Evolutionary conservation across 2,113 vertebrate species (phyloP).

Genomic region (Tiliqua scincoides): DNA sequence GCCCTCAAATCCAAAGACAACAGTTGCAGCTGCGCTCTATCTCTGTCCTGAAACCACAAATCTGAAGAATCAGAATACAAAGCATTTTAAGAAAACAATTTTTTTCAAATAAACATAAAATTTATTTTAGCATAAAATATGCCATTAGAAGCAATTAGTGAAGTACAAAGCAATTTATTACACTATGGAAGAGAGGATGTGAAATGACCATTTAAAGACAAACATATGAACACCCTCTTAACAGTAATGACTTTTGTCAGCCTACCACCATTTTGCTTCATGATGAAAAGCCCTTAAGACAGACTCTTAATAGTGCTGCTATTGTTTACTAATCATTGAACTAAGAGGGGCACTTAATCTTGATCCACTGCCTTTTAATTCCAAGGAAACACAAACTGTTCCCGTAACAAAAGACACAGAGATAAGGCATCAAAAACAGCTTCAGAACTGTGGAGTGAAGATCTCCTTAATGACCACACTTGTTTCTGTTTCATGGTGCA

Average conservation of each 20-base stretch:
- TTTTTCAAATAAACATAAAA: not conserved
- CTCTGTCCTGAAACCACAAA: not conserved
- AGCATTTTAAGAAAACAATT: not conserved
- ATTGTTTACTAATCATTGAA: conserved; percentile 48
- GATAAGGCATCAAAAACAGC: not conserved
- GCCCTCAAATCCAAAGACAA: not conserved
- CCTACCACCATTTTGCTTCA: not conserved
- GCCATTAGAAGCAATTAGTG: not conserved
- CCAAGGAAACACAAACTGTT: conserved; percentile 35
- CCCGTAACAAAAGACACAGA: conserved; percentile 13
- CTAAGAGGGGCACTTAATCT: conserved; percentile 42
- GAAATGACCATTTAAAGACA: conserved; percentile 17
- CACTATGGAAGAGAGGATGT: not conserved
- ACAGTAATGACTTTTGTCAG: conserved; percentile 9
- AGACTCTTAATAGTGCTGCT: conserved; percentile 24
- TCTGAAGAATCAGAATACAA: not conserved
- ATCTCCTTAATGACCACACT: conserved; percentile 22
- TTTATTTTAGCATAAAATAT: not conserved
- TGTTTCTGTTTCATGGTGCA: not conserved
- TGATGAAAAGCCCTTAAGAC: conserved; percentile 16
- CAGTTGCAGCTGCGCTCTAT: not conserved
- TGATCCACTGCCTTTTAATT: conserved; percentile 44
- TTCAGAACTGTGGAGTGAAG: conserved; percentile 4
- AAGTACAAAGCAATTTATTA: not conserved
- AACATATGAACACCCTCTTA: not conserved